These are phyloP conservation scores for Numenius phaeopus DNA, from an alignment of 2,797 vertebrate species.

Conservation along the genomic window DNA sequence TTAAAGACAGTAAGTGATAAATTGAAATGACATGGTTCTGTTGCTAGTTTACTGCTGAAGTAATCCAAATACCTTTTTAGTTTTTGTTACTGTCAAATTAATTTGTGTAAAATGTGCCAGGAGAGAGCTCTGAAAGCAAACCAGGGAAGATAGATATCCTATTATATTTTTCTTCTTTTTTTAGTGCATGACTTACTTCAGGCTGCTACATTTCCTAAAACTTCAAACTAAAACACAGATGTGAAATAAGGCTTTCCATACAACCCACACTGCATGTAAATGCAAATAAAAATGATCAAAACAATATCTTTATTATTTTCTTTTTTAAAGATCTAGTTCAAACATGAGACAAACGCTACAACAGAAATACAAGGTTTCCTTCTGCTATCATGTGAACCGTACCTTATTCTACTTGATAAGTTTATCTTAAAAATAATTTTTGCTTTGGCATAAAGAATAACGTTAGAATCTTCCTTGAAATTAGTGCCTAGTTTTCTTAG, in stretches of 20 bases:
- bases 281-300: background rate
- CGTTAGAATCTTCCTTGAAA: background rate
- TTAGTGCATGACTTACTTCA: background rate
- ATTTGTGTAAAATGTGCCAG: conserved; percentile 35
- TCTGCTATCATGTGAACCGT: background rate
- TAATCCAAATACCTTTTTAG: conserved; percentile 43
- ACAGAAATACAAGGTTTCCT: background rate
- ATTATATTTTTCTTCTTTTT: background rate
- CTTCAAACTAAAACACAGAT: background rate
- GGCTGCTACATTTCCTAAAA: background rate
- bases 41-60: conserved; percentile 41
- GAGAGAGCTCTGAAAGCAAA: conserved; percentile 24
- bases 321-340: background rate
- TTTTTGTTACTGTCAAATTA: conserved; percentile 50
- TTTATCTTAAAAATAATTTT: background rate
- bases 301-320: background rate
- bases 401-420: background rate
- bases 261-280: background rate
- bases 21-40: conserved; percentile 25
- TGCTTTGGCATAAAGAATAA: background rate
- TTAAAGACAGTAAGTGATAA: conserved; percentile 42
- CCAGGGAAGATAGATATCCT: background rate
- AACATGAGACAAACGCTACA: background rate
- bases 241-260: background rate
- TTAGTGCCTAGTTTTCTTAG: background rate